Evolutionary conservation across 1,140 invertebrate genomes (phyloP), one percentile per base, ranked within the genome.

Genomic region (Asobara japonica): DNA sequence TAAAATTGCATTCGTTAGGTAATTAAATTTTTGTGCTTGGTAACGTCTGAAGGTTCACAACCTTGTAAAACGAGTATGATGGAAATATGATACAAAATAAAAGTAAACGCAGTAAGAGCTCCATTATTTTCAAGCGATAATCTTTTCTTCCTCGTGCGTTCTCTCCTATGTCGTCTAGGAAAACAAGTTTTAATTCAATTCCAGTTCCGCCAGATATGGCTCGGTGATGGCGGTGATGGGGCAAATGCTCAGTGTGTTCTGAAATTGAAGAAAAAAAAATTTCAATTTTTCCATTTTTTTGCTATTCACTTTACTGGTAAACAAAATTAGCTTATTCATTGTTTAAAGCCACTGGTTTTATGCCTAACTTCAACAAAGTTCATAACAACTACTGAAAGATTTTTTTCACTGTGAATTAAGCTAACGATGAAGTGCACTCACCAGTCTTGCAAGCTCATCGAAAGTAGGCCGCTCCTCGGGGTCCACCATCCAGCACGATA

Each of bases 401-500:
- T n/a, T n/a, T n/a, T n/a, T n/a, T n/a, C n/a, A n/a, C n/a, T n/a
- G n/a, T n/a, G n/a, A n/a, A n/a, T n/a, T n/a, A n/a, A n/a, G 18
- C 16, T 27, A 22, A 64, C 62, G 11, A 18, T 48, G 18, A 65
- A 29, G 11, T 45, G 60, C 65, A 51, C 73, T 83, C 76, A 87
- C 84, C 80, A 87, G 75, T 83, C 84, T 76, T n/a, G 84, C 82
- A 48, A 93, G 86, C 79, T 91, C 90, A 36, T 88, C 82, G 79
- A 93, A 93, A 20, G 88, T 86, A 10, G 94, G 94, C 75, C 95
- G 88, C 77, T 96, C 94, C 76, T 94, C 92, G 5, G 91, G 89
- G 82, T 95, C 93, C n/a, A 91, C 80, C 79, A 94, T 93, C 95
- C 95, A 97, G 79, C 95, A 96, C 73, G 94, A 92, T 4, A 93